A percentile compares a stretch with the other conserved stretches of the same genome.
Evolutionary conservation across 2,113 vertebrate species (phyloP).

Genomic region (Odocoileus hemionus): DNA sequence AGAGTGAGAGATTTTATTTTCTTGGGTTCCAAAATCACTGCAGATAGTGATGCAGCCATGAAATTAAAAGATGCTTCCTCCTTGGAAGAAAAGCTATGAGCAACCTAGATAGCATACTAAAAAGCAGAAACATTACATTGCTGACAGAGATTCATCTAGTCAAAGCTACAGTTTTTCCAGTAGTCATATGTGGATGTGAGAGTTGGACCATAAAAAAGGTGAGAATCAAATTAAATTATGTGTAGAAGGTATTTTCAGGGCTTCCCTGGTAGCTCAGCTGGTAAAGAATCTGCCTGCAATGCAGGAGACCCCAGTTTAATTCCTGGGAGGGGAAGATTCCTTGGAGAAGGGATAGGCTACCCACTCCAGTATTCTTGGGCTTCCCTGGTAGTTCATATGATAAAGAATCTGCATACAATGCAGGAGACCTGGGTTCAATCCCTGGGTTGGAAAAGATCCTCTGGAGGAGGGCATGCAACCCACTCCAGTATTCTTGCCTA

Average conservation of each 20-base stretch:
- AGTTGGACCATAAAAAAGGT: neutral
- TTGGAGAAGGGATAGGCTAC: neutral
- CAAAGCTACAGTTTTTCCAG: neutral
- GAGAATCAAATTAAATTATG: neutral
- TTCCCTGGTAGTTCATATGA: neutral
- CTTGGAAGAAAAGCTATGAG: neutral
- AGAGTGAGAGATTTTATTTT: neutral
- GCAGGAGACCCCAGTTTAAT: neutral
- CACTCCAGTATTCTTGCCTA: neutral
- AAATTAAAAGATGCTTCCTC: neutral
- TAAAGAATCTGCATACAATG: neutral
- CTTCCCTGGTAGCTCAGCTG: neutral
- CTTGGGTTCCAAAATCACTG: neutral
- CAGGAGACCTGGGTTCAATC: neutral
- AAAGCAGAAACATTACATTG: neutral
- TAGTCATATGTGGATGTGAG: neutral
- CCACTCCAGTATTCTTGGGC: neutral
- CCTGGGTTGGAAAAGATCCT: neutral
- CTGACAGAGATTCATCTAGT: neutral
- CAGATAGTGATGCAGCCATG: neutral
- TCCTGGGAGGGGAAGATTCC: neutral
- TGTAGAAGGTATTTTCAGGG: neutral
- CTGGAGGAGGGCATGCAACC: neutral
- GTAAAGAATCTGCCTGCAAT: neutral
- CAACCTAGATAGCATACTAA: neutral